Evolutionary conservation across 2,797 vertebrate species (phyloP), one percentile per base, ranked within the genome.

Genomic region (Sandelia bainsii): DNA sequence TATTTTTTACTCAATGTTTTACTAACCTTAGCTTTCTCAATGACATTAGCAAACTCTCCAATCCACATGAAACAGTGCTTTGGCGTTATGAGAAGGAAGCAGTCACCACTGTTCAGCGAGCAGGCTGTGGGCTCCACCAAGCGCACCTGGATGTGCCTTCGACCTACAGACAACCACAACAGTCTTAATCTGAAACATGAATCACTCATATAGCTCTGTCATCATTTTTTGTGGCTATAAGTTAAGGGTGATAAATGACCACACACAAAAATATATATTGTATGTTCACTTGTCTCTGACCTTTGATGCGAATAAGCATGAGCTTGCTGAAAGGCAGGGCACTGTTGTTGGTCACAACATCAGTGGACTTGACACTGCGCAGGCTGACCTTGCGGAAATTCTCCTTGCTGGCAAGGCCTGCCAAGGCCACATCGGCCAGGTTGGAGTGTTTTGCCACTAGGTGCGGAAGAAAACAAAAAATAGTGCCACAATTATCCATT

Each of bases 281-380:
- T 3, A 6, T 3, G 12, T 19, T 20, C 19, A 23, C 2, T 6
- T n/a, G 23, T 57, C 52, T 57, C 90, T 82, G 73, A 96, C 95
- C 95, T 95, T 96, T 96, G 69, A 96, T 93, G 51, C 93, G 93
- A 56, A 96, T 94, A 9, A 96, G 94, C 95, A 96, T 96, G 71
- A 95, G 93, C 62, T 95, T 95, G 81, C 94, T 85, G 87, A 92
- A 96, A 62, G 95, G 95, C 75, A 95, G 71, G 0, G 93, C 78
- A 4, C 95, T 96, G 93, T 96, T 96, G 82, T 95, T 95, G 72
- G 95, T 95, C 77, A 94, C 91, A 39, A 94, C 94, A 8, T 95
- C 94, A 0, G 94, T 95, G 74, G 93, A 95, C 75, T 94, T 95
- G 46, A 93, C 92, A 2, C 84, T 95, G 64, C 95, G 93, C 69